Evolutionary conservation across 1,140 invertebrate species (phyloP).

Genomic region (Solen grandis): DNA sequence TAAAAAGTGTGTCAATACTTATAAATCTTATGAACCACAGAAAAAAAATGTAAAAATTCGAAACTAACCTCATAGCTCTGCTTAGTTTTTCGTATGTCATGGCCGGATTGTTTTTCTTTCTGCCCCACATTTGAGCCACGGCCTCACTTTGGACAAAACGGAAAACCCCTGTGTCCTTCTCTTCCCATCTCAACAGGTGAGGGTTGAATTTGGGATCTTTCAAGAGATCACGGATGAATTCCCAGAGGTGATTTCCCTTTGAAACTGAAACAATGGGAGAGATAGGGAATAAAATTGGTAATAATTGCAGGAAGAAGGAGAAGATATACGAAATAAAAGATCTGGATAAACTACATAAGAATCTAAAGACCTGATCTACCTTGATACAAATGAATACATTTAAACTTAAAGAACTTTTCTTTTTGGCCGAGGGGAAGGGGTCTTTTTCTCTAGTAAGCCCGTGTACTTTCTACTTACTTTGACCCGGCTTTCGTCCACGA

Average conservation of each 20-base stretch:
- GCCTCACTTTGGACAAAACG: conserved; percentile 94
- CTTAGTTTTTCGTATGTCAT: conserved; percentile 98
- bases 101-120: conserved; percentile 90
- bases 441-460: no score
- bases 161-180: conserved; percentile 90
- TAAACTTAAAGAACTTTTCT: no score
- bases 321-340: no score
- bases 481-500: conserved; percentile 60
- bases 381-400: no score
- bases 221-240: conserved; percentile 76
- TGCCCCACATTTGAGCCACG: conserved; percentile 94
- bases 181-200: conserved; percentile 89
- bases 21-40: not conserved
- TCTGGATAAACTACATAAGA: no score
- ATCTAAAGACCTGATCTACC: no score
- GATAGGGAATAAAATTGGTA: conserved; percentile 21
- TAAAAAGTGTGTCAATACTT: no score
- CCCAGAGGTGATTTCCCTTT: conserved; percentile 78
- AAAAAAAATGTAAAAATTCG: not conserved
- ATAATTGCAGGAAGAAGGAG: not conserved
- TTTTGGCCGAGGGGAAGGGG: no score
- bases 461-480: no score
- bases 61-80: conserved; percentile 91
- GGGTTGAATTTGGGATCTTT: conserved; percentile 72
- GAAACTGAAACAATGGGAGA: conserved; percentile 59